A percentile compares a stretch with the other conserved stretches of the same genome.
These are phyloP conservation scores for Sicus ferrugineus DNA, from an alignment of 2,888 invertebrate genomes.

Conservation along the genomic window DNA sequence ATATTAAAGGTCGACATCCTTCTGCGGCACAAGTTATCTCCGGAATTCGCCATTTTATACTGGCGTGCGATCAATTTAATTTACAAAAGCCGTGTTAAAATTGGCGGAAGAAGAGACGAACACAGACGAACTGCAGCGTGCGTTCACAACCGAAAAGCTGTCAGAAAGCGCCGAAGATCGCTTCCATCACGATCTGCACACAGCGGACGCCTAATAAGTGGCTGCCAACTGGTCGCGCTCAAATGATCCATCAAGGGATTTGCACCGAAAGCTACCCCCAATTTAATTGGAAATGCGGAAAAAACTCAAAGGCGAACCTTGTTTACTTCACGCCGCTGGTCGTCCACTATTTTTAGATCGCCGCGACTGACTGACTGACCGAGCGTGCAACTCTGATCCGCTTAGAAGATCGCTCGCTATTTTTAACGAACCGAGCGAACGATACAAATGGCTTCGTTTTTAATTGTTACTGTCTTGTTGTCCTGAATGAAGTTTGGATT, in stretches of 20 bases:
- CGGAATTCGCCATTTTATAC: constrained; percentile 22
- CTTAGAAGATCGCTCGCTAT: too few species aligned
- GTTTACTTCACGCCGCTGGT: neutral
- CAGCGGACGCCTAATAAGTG: neutral
- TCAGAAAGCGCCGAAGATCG: constrained; percentile 11
- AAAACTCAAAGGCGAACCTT: neutral
- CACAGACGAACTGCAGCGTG: neutral
- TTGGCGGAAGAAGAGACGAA: constrained; percentile 28
- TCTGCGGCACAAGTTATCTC: neutral
- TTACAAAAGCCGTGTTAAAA: constrained; percentile 38
- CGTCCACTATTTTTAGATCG: neutral
- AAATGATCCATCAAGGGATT: constrained; percentile 19
- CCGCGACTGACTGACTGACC: neutral
- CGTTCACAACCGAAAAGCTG: neutral
- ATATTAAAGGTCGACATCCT: neutral
- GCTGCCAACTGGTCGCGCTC: constrained; percentile 2
- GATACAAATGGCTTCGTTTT: neutral
- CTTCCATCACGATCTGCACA: constrained; percentile 20
- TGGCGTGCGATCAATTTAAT: constrained; percentile 26
- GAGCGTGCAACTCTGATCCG: neutral
- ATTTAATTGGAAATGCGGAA: neutral
- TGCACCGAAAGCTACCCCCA: constrained; percentile 5
- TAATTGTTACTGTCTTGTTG: constrained; percentile 1
- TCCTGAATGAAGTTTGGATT: neutral
- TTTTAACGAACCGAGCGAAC: neutral